A percentile compares a stretch with the other conserved stretches of the same genome.
Evolutionary conservation across 2,113 vertebrate species (phyloP).

Genomic region (Elachura formosa): DNA sequence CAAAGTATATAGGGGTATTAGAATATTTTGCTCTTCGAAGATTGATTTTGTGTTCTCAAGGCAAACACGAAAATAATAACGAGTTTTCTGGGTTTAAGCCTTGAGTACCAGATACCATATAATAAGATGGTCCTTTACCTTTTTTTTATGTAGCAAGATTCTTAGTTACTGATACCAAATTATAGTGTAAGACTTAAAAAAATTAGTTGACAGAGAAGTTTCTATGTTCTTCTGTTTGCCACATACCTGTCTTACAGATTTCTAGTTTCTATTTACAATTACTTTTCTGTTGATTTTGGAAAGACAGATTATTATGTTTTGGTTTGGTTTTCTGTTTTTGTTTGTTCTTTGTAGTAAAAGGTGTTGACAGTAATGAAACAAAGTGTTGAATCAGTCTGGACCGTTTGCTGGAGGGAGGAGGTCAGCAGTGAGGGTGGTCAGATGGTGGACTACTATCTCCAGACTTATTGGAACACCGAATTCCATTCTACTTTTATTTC

Average conservation of each 20-base stretch:
- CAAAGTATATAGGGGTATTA: too few species aligned
- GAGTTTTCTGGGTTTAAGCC: neutral
- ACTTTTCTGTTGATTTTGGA: neutral
- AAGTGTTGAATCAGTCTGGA: neutral
- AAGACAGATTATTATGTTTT: neutral
- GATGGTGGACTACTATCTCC: neutral
- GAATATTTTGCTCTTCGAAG: neutral
- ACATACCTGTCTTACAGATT: neutral
- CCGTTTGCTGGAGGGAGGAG: neutral
- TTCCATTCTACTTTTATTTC: neutral
- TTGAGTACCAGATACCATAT: neutral
- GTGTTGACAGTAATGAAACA: neutral
- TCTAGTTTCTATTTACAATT: neutral
- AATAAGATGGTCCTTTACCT: neutral
- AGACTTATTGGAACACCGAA: neutral
- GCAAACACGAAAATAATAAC: neutral
- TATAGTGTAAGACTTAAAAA: neutral
- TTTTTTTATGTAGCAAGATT: neutral
- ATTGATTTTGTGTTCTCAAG: neutral
- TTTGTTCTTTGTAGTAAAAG: neutral
- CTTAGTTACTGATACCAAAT: neutral
- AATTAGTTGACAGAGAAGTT: neutral
- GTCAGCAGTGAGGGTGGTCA: neutral
- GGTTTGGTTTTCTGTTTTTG: neutral
- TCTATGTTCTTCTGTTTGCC: neutral